Conservation (phyloP, 2,113 vertebrate species). For the Aythya baeri region DNA sequence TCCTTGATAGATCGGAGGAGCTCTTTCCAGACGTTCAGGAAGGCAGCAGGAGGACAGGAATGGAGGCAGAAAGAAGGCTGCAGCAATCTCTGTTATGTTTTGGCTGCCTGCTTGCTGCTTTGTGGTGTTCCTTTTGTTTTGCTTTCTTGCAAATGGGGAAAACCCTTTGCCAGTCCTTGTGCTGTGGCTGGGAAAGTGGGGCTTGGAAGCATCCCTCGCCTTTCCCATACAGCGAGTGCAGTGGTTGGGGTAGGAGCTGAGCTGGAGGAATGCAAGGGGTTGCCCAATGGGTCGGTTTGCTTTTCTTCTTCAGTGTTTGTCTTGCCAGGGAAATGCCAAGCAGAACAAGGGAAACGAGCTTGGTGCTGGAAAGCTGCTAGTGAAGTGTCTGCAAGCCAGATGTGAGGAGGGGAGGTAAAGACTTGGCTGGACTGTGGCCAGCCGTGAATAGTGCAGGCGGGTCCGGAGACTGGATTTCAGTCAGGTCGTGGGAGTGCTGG, state of each 20-base stretch:
- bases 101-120: neutral
- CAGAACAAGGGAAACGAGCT: neutral
- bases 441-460: neutral
- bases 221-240: fast-evolving
- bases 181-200: neutral
- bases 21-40: neutral
- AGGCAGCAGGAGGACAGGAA: neutral
- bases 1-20: neutral
- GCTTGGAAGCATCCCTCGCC: neutral
- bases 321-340: neutral
- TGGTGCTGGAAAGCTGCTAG: neutral
- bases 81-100: neutral
- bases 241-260: neutral
- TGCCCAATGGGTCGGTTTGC: neutral
- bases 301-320: fast-evolving
- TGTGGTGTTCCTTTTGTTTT: neutral
- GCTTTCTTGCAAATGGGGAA: neutral
- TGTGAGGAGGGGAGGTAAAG: neutral
- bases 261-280: neutral
- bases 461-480: neutral
- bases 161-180: fast-evolving
- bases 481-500: neutral
- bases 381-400: neutral
- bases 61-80: neutral
- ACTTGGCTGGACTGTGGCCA: neutral